These are phyloP conservation scores for Cariama cristata DNA, from an alignment of 2,113 vertebrate species.

Conservation along the genomic window DNA sequence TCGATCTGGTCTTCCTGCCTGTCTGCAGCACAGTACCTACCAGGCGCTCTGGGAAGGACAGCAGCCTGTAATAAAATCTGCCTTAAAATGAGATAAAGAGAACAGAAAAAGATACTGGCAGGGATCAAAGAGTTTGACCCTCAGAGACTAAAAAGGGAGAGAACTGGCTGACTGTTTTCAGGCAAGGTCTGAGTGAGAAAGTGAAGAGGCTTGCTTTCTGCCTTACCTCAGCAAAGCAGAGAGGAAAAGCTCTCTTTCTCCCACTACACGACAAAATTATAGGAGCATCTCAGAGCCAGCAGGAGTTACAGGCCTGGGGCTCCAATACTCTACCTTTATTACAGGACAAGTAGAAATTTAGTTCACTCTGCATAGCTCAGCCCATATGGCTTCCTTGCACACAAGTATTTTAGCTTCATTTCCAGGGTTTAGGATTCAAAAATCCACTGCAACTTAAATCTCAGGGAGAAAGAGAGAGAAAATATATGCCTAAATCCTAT, in stretches of 20 bases:
- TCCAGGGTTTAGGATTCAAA: not conserved
- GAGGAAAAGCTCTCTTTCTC: not conserved
- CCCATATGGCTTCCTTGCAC: not conserved
- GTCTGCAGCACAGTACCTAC: not conserved
- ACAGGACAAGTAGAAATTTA: not conserved
- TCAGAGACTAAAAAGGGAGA: not conserved
- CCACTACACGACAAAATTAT: not conserved
- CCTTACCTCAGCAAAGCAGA: not conserved
- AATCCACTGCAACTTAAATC: not conserved
- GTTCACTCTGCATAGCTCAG: not conserved
- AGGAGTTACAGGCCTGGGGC: not conserved
- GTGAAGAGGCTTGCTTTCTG: not conserved
- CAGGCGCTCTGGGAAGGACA: not conserved
- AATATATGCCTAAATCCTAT: not conserved
- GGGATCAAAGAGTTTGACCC: constrained; percentile 50
- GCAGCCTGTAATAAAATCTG: constrained; percentile 41
- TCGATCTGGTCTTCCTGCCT: constrained; percentile 13
- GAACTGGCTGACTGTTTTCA: not conserved
- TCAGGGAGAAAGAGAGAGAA: not conserved
- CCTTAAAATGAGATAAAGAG: constrained; percentile 40
- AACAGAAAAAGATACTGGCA: constrained; percentile 3
- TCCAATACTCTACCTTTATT: not conserved
- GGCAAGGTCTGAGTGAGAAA: not conserved
- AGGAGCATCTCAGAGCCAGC: not conserved
- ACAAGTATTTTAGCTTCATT: not conserved